These are phyloP conservation scores for Drosophila dives DNA, from an alignment of 2,888 invertebrate species.

Conservation along the genomic window DNA sequence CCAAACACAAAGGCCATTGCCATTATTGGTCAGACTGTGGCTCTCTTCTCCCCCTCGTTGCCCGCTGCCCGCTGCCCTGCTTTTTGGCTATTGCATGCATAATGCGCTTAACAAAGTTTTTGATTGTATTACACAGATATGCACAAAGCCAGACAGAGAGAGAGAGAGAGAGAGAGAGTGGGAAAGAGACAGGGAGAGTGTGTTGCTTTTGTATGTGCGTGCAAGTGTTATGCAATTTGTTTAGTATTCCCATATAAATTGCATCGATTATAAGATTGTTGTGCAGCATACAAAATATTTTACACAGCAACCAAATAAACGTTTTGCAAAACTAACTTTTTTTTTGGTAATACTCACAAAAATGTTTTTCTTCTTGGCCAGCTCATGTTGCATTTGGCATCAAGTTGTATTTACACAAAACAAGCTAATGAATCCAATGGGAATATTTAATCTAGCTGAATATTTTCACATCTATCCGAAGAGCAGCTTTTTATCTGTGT, in stretches of 20 bases:
- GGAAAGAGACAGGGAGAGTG: not conserved
- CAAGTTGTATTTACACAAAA: conserved; percentile 20
- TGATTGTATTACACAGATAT: conserved; percentile 70
- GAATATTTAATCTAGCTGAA: conserved; percentile 1
- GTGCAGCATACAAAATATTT: conserved; percentile 40
- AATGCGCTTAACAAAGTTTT: conserved; percentile 75
- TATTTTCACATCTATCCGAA: not conserved
- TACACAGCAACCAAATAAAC: conserved; percentile 12
- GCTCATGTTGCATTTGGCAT: conserved; percentile 41
- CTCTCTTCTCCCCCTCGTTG: not conserved
- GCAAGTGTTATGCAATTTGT: conserved; percentile 68
- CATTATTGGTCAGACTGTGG: conserved; percentile 19
- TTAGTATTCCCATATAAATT: conserved; percentile 66
- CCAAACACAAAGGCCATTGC: conserved; percentile 58
- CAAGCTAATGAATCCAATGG: not conserved
- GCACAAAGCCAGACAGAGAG: not conserved
- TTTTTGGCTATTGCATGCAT: conserved; percentile 32
- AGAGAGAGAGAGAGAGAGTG: not conserved
- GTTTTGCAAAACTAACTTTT: not conserved
- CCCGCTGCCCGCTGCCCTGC: not conserved
- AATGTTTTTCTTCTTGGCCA: not conserved
- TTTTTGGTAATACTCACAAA: not conserved
- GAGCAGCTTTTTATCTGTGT: conserved; percentile 13
- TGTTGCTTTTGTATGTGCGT: conserved; percentile 13
- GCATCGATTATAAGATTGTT: conserved; percentile 74